Evolutionary conservation across 1,140 invertebrate genomes (phyloP), one percentile per base, ranked within the genome.

Genomic region (Archivesica marissinica): DNA sequence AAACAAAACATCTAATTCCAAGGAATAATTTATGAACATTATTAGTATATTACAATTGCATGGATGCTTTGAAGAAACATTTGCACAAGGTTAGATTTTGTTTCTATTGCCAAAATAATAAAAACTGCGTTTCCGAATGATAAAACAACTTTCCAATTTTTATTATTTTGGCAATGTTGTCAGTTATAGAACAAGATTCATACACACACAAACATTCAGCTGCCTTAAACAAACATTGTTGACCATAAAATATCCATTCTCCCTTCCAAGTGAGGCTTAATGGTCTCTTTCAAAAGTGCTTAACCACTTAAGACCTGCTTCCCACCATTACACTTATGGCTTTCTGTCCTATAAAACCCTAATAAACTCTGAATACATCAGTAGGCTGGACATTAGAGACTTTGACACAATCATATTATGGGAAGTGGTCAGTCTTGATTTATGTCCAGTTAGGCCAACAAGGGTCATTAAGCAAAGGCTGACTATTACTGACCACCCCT

Each of bases 401-500:
- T 64, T 30, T 6, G 30, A 35, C 59, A 35, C 30, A 13, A 64
- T 64, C 38, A 35, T 33, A 64, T 35, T 64, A 35, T 64, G 2
- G 30, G 59, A 35, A 64, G 59, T 64, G 59, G 59, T 64, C 59
- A 64, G 59, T 20, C n/a, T 64, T 64, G 59, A 64, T 33, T 64
- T 64, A 64, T 64, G 59, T 64, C 59, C 59, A 35, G 30, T 64
- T 64, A 17, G 30, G 59, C 59, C 59, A 64, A 64, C 59, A 64
- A 64, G 59, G 59, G 59, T 64, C 59, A 64, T 33, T 64, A 9
- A 17, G 30, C 59, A 64, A 64, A 64, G 59, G 59, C 33, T 17
- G 38, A 20, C 13, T 33, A 64, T 25, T 64, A 11, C 59, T 64
- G 59, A 64, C 59, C 59, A 64, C 59, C 59, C 59, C n/a, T 1